Base-by-base conservation (phyloP, 64 coral and sea anemone genomes). In the Astreopora myriophthalma region DNA sequence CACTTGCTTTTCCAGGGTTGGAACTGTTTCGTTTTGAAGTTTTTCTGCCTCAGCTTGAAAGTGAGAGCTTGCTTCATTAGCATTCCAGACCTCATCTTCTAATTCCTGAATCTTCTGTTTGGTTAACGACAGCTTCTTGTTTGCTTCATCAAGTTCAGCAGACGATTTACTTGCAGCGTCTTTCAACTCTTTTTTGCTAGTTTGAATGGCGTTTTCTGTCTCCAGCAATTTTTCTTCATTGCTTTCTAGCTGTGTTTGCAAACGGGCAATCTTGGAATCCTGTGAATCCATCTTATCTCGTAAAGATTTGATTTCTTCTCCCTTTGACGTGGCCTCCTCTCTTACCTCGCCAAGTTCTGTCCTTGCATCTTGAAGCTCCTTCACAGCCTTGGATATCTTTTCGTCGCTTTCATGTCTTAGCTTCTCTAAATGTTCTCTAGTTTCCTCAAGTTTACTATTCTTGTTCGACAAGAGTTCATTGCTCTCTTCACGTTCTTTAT, bases 281-380 rank as follows among this genome's bases (percentile, higher is more conserved):
- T 88, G 29, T 14, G 58, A 60, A 61, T 74, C 37, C 5, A 49
- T 48, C 13, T 91, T 20, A n/a, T 80, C 86, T 69, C 78, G 85
- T 60, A 93, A 86, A 12, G 85, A 79, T 24, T 89, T 29, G 11
- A 65, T 74, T 22, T 93, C 89, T 34, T 89, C 86, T 14, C 93
- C 55, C 13, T 79, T 78, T 23, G n/a, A n/a, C n/a, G n/a, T n/a
- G n/a, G n/a, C n/a, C n/a, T n/a, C n/a, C n/a, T n/a, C n/a, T n/a
- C n/a, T n/a, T n/a, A n/a, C n/a, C n/a, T n/a, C n/a, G n/a, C n/a
- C 11, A 8, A 44, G 40, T 44, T 44, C 40, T 11, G 40, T 44
- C 6, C 40, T 44, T 44, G 40, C 40, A 8, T 85, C 90, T 13
- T 80, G 46, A 19, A 75, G 49, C 23, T 61, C 68, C 4, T 74